Conservation (phyloP, 2,888 invertebrate genomes). For the Hyppa rectilinea region DNA sequence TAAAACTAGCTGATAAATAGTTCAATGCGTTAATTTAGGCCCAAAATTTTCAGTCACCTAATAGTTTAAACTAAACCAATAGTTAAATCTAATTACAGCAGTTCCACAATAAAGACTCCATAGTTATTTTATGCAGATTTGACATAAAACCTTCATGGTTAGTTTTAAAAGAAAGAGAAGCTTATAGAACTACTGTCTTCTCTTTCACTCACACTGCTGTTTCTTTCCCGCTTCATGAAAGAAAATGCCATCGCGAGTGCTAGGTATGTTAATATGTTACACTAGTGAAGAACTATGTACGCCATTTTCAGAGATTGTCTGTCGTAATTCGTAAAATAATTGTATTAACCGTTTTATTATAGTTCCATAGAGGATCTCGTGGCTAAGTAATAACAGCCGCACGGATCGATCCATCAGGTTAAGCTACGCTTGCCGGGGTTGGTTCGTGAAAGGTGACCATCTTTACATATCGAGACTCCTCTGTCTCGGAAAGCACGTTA, state of each 20-base stretch:
- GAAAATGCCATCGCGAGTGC: slow-evolving; percentile 14
- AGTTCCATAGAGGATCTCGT: too few species aligned
- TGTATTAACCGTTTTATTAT: too few species aligned
- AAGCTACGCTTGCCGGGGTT: too few species aligned
- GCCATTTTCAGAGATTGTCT: too few species aligned
- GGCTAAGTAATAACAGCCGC: too few species aligned
- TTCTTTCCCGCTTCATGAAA: slow-evolving; percentile 25
- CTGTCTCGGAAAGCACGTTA: too few species aligned
- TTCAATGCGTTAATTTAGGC: neutral
- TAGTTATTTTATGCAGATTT: slow-evolving; percentile 16
- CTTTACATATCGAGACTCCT: too few species aligned
- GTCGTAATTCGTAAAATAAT: too few species aligned
- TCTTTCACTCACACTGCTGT: slow-evolving; percentile 24
- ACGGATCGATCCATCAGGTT: too few species aligned
- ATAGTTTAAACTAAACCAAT: neutral
- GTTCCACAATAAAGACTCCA: slow-evolving; percentile 3
- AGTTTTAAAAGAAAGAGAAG: slow-evolving; percentile 28
- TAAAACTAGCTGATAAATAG: neutral
- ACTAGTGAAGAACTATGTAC: neutral
- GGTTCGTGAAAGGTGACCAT: too few species aligned
- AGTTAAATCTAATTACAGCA: slow-evolving; percentile 26
- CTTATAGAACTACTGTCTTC: slow-evolving; percentile 11
- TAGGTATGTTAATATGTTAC: neutral
- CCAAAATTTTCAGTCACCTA: neutral
- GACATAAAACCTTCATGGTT: slow-evolving; percentile 10